A percentile compares a stretch with the other conserved stretches of the same genome.
These are phyloP conservation scores for Euphonia xanthogaster DNA, from an alignment of 2,797 vertebrate species.

Conservation along the genomic window DNA sequence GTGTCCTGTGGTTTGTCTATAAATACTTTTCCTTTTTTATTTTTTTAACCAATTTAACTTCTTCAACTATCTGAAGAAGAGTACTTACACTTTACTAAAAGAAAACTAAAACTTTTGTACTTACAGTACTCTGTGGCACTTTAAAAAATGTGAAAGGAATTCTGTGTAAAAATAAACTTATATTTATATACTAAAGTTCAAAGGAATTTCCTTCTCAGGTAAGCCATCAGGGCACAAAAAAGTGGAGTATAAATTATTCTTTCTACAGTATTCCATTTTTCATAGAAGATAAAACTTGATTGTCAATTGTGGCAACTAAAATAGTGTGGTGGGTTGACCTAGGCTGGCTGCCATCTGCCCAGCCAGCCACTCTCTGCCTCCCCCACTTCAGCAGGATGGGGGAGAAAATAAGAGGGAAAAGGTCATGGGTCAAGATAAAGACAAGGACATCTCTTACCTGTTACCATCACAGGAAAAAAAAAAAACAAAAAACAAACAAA, in stretches of 20 bases:
- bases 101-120: neutral
- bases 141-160: neutral
- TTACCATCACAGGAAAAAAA: neutral
- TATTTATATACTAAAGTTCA: neutral
- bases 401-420: neutral
- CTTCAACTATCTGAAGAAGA: neutral
- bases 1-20: neutral
- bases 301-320: neutral
- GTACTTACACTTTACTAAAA: neutral
- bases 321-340: neutral
- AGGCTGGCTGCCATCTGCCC: neutral
- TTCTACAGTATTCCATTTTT: neutral
- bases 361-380: neutral
- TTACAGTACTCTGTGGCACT: neutral
- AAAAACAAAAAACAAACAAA: neutral
- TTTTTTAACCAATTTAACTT: neutral
- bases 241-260: neutral
- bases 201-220: neutral
- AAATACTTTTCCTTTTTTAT: no score
- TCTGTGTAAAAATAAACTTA: neutral
- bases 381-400: neutral
- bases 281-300: neutral
- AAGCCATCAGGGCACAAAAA: neutral
- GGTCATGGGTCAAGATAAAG: accelerated
- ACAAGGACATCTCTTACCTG: neutral